phyloP scores from a whole-genome alignment of 2,797 vertebrate genomes.

The Alca torda region DNA sequence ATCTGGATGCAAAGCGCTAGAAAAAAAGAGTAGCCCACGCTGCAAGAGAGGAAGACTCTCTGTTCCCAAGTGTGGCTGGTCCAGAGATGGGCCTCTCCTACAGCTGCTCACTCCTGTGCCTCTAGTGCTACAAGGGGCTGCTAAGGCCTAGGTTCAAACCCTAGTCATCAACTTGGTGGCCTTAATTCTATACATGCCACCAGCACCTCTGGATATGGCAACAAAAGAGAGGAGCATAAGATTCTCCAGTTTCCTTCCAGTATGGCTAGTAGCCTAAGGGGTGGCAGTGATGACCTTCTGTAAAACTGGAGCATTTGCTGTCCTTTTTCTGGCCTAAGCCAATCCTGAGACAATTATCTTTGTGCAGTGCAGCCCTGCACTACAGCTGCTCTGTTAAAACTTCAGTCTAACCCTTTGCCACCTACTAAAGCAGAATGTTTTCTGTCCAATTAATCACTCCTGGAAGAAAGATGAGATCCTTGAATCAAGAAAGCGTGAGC shows the following conservation, averaged over 20 bases:
- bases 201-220: not conserved
- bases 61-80: not conserved
- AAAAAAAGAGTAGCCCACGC: not conserved
- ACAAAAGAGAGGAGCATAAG: not conserved
- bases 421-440: slow-evolving; percentile 47
- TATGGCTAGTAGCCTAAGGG: not conserved
- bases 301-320: not conserved
- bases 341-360: slow-evolving; percentile 38
- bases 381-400: slow-evolving; percentile 25
- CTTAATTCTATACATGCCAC: not conserved
- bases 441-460: slow-evolving; percentile 54
- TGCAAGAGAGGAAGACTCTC: not conserved
- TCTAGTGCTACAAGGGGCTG: not conserved
- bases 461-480: slow-evolving; percentile 45
- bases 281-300: not conserved
- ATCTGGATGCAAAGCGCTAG: not conserved
- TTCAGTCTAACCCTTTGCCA: slow-evolving; percentile 46
- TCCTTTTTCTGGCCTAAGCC: not conserved
- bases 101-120: not conserved
- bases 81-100: not conserved
- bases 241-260: not conserved
- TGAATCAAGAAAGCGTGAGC: slow-evolving; percentile 31
- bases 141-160: not conserved
- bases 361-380: not conserved
- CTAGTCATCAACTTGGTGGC: not conserved